These are phyloP conservation scores for Poeciliopsis retropinna DNA, from an alignment of 2,113 vertebrate species.

Conservation along the genomic window DNA sequence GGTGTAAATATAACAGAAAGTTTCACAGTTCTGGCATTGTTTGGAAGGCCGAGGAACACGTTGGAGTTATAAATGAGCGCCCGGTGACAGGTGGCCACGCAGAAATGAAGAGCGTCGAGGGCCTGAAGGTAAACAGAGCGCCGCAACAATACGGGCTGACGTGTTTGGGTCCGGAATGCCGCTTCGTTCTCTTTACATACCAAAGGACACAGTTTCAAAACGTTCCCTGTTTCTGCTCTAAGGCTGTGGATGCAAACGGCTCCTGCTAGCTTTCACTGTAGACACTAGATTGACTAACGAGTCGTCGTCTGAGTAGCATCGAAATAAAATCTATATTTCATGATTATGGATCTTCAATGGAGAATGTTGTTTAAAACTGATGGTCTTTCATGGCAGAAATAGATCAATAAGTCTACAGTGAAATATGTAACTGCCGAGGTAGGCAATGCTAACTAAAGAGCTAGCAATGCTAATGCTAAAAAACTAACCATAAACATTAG, in stretches of 20 bases:
- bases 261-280: neutral
- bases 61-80: constrained; percentile 63
- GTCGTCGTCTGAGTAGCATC: too few relatives aligned
- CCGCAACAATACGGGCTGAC: constrained; percentile 47
- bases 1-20: constrained; percentile 79
- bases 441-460: too few relatives aligned
- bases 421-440: too few relatives aligned
- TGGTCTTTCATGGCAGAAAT: too few relatives aligned
- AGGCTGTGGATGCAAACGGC: constrained; percentile 25
- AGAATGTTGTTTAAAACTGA: too few relatives aligned
- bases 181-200: constrained; percentile 12
- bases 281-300: too few relatives aligned
- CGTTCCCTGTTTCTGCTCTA: neutral
- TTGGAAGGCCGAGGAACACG: constrained; percentile 66
- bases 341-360: too few relatives aligned
- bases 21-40: constrained; percentile 74
- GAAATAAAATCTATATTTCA: too few relatives aligned
- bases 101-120: constrained; percentile 47
- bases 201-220: neutral
- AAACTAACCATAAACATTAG: too few relatives aligned
- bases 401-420: too few relatives aligned
- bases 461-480: too few relatives aligned
- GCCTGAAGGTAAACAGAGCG: constrained; percentile 65
- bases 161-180: constrained; percentile 33
- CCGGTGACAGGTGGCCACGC: constrained; percentile 70